phyloP scores from a whole-genome alignment of 1,140 invertebrate species.

The Cyrtorhinus lividipennis region DNA sequence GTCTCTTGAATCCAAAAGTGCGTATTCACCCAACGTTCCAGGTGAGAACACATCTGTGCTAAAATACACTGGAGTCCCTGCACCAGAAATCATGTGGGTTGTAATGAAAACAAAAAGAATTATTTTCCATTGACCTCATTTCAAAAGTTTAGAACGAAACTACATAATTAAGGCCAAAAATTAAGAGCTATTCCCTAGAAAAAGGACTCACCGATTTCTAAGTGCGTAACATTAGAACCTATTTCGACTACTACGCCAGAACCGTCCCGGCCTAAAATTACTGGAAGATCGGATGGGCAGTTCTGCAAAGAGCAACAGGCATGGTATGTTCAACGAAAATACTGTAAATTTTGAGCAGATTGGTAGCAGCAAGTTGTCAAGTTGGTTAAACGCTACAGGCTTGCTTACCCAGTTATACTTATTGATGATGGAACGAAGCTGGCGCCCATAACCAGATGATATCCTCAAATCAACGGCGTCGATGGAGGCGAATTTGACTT shows the following conservation, averaged over 20 bases:
- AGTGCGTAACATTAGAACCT: conserved; percentile 39
- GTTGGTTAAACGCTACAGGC: too few species aligned
- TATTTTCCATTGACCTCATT: too few species aligned
- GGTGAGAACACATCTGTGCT: not conserved
- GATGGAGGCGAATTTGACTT: conserved; percentile 47
- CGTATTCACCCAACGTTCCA: not conserved
- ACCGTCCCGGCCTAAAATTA: conserved; percentile 52
- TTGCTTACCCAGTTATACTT: conserved; percentile 35
- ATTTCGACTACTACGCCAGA: conserved; percentile 49
- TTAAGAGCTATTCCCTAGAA: too few species aligned
- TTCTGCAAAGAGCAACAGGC: conserved; percentile 33
- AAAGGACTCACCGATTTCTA: conserved; percentile 50
- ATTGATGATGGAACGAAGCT: conserved; percentile 37
- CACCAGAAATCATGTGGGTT: too few species aligned
- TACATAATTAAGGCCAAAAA: too few species aligned
- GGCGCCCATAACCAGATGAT: conserved; percentile 42
- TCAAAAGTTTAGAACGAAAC: too few species aligned
- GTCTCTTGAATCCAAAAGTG: not conserved
- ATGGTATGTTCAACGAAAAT: too few species aligned
- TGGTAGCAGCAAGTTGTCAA: too few species aligned
- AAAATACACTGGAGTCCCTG: not conserved
- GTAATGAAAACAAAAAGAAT: too few species aligned
- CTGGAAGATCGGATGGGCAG: conserved; percentile 37
- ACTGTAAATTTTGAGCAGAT: too few species aligned
- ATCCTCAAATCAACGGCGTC: conserved; percentile 48